Percentiles rank a stretch among this genome's conserved stretches.
phyloP scores from a whole-genome alignment of 1,140 invertebrate species.

The Trachymyrmex septentrionalis region DNA sequence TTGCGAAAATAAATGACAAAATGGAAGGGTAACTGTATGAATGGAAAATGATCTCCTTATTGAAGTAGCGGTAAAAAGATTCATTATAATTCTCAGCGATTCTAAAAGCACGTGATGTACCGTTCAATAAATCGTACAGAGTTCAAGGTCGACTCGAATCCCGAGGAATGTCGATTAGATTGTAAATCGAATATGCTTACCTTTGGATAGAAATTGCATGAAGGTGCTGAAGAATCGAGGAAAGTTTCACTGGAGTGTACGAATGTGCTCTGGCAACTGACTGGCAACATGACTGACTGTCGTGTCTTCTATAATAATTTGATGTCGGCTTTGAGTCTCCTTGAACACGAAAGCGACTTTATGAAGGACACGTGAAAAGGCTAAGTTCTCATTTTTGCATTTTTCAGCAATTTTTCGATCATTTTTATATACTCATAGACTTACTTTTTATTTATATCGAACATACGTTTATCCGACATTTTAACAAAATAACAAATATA shows the following conservation, averaged over 20 bases:
- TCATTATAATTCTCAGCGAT: background rate
- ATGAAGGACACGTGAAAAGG: conserved; percentile 7
- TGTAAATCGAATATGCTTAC: conserved; percentile 57
- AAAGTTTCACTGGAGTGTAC: conserved; percentile 40
- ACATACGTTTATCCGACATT: background rate
- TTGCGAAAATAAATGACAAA: conserved; percentile 15
- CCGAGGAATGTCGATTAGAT: conserved; percentile 42
- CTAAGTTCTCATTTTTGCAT: background rate
- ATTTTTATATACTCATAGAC: background rate
- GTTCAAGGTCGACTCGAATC: conserved; percentile 46
- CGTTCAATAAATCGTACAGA: conserved; percentile 25
- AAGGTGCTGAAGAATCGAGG: conserved; percentile 43
- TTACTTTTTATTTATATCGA: background rate
- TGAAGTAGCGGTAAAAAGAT: background rate
- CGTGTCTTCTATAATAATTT: conserved; percentile 43
- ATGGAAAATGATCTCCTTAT: background rate
- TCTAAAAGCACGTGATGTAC: background rate
- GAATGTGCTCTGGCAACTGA: conserved; percentile 41
- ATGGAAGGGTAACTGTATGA: background rate
- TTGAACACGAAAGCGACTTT: conserved; percentile 43
- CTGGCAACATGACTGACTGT: conserved; percentile 12
- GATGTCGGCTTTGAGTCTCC: conserved; percentile 29
- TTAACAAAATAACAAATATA: background rate
- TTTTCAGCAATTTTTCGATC: background rate
- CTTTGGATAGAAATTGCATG: conserved; percentile 36